A percentile compares a stretch with the other conserved stretches of the same genome.
Evolutionary conservation across 2,888 invertebrate species (phyloP).

Genomic region (Patella ulyssiponensis): DNA sequence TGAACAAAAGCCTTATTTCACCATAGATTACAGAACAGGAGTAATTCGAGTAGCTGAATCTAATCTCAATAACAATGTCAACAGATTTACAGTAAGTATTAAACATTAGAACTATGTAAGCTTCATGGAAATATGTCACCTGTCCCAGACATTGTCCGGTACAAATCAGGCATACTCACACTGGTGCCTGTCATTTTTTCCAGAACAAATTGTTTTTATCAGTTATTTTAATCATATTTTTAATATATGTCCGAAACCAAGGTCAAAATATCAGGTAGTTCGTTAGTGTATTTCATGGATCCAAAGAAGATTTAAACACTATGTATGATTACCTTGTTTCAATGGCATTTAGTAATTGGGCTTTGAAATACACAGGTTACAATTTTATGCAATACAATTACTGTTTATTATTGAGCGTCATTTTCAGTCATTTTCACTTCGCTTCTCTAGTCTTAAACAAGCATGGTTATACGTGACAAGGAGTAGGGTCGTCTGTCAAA

Average conservation of each 20-base stretch:
- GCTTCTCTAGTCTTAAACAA: too few species aligned
- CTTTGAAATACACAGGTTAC: too few species aligned
- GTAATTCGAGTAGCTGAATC: slow-evolving; percentile 49
- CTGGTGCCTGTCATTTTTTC: too few species aligned
- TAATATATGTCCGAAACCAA: too few species aligned
- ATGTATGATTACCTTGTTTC: background rate
- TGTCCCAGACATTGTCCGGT: too few species aligned
- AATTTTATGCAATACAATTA: too few species aligned
- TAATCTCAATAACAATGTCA: slow-evolving; percentile 39
- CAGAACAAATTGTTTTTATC: background rate
- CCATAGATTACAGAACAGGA: slow-evolving; percentile 58
- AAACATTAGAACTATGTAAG: background rate
- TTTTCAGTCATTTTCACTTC: too few species aligned
- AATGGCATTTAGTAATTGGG: too few species aligned
- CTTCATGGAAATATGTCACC: background rate
- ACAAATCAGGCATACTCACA: too few species aligned
- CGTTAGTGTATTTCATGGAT: background rate
- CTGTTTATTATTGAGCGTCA: too few species aligned
- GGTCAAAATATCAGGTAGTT: background rate
- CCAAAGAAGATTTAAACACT: background rate
- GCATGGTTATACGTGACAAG: too few species aligned
- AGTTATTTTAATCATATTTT: background rate
- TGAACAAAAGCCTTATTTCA: slow-evolving; percentile 48
- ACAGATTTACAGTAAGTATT: slow-evolving; percentile 44
- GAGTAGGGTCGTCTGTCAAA: too few species aligned